phyloP scores from a whole-genome alignment of 2,113 vertebrate species.

The Trichomycterus rosablanca region DNA sequence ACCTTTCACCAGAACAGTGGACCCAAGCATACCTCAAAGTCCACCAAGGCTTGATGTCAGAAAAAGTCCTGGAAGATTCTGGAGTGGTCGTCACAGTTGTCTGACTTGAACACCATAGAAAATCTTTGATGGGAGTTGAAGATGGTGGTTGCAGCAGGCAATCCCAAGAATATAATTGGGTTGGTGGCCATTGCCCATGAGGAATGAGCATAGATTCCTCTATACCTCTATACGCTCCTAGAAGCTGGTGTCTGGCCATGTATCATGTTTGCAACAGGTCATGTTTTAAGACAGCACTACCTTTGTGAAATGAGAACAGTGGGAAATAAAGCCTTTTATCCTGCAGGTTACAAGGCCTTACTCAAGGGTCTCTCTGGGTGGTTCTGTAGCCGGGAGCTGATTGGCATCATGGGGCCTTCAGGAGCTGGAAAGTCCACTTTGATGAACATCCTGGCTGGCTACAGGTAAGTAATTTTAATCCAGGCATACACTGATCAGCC shows the following conservation, averaged over 20 bases:
- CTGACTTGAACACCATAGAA: too few relatives aligned
- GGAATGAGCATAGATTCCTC: slow-evolving; percentile 20
- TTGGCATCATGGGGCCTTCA: slow-evolving; percentile 96
- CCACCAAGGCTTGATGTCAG: too few relatives aligned
- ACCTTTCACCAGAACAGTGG: too few relatives aligned
- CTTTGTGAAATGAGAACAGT: slow-evolving; percentile 6
- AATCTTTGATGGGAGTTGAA: too few relatives aligned
- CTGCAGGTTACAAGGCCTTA: slow-evolving; percentile 89
- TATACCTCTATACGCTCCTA: slow-evolving; percentile 3
- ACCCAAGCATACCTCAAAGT: too few relatives aligned
- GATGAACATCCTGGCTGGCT: slow-evolving; percentile 96
- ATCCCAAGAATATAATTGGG: too few relatives aligned
- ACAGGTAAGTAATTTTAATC: slow-evolving; percentile 73
- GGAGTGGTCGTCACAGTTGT: too few relatives aligned
- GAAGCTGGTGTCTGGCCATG: too few relatives aligned
- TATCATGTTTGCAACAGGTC: too few relatives aligned
- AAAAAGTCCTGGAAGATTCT: too few relatives aligned
- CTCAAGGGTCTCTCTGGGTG: slow-evolving; percentile 93
- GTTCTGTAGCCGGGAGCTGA: slow-evolving; percentile 88
- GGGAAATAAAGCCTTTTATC: background rate
- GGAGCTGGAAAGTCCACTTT: slow-evolving; percentile 93
- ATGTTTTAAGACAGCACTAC: background rate
- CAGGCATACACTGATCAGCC: background rate
- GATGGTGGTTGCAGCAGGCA: too few relatives aligned
- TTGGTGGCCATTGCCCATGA: too few relatives aligned